A percentile compares a stretch with the other conserved stretches of the same genome.
Evolutionary conservation across 1,140 invertebrate species (phyloP).

Genomic region (Elymnias hypermnestra): DNA sequence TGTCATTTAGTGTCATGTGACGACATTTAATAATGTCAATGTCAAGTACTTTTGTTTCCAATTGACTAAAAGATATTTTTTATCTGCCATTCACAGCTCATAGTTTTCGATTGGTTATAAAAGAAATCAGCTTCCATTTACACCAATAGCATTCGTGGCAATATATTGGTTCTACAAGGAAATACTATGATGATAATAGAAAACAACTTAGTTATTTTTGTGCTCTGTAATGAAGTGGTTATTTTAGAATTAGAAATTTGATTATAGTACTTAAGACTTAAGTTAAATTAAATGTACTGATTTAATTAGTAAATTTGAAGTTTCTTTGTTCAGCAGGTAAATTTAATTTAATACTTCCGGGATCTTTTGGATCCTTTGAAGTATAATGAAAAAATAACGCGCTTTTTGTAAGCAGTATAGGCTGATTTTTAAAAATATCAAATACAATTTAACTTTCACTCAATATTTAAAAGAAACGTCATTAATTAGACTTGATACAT

Average conservation of each 20-base stretch:
- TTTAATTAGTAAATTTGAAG: slow-evolving; percentile 9
- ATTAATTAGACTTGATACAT: no score
- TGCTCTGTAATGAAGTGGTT: slow-evolving; percentile 14
- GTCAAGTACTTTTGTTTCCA: slow-evolving; percentile 16
- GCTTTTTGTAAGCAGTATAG: no score
- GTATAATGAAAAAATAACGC: no score
- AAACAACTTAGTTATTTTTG: slow-evolving; percentile 8
- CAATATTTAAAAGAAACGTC: no score
- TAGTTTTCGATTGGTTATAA: slow-evolving; percentile 6
- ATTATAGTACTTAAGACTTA: slow-evolving; percentile 15
- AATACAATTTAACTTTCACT: no score
- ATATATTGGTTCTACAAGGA: background rate
- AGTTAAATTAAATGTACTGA: slow-evolving; percentile 17
- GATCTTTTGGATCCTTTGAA: no score
- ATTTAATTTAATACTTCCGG: background rate
- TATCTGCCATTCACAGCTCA: background rate
- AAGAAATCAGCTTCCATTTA: background rate
- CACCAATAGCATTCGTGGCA: slow-evolving; percentile 3
- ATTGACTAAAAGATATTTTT: background rate
- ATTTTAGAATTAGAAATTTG: slow-evolving; percentile 8
- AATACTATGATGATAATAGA: background rate
- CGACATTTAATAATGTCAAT: slow-evolving; percentile 16
- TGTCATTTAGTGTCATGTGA: slow-evolving; percentile 20
- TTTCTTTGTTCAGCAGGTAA: slow-evolving; percentile 2
- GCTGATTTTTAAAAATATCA: no score